Percentiles rank a stretch among this genome's conserved stretches.
Conservation (phyloP, 2,113 vertebrate species). For the Heteronetta atricapilla region DNA sequence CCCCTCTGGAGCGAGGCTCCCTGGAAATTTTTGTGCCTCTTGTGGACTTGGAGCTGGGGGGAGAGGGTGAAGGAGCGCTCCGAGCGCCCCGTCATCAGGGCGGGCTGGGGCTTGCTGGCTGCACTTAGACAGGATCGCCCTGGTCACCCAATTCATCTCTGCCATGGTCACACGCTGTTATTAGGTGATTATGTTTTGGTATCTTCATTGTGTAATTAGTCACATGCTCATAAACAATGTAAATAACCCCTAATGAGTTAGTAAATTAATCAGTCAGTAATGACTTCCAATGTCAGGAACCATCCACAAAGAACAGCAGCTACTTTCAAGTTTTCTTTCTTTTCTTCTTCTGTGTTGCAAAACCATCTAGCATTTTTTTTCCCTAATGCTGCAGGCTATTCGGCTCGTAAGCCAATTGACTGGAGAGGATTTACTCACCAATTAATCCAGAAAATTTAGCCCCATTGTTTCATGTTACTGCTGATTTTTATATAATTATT, state of each 20-base stretch:
- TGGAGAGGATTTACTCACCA: background rate
- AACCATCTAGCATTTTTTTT: background rate
- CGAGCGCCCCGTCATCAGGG: background rate
- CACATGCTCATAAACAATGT: slow-evolving; percentile 52
- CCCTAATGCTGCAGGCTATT: background rate
- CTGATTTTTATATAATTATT: background rate
- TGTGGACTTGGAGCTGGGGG: background rate
- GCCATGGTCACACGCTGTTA: slow-evolving; percentile 6
- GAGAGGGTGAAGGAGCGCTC: background rate
- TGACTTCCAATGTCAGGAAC: slow-evolving; percentile 14
- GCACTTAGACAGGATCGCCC: slow-evolving; percentile 4
- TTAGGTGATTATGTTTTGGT: slow-evolving; percentile 47
- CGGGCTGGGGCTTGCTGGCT: slow-evolving; percentile 12
- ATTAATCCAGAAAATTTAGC: background rate
- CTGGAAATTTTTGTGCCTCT: background rate
- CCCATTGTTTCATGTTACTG: background rate
- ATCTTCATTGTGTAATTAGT: slow-evolving; percentile 64
- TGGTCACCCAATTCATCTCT: background rate
- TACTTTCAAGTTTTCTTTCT: background rate
- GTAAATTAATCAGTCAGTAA: slow-evolving; percentile 44
- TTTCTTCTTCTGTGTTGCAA: background rate
- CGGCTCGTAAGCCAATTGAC: background rate
- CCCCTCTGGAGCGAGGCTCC: background rate
- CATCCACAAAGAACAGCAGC: background rate
- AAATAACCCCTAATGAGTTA: slow-evolving; percentile 46